A percentile compares a stretch with the other conserved stretches of the same genome.
phyloP scores from a whole-genome alignment of 2,797 vertebrate species.

The Sebastes nivosus region DNA sequence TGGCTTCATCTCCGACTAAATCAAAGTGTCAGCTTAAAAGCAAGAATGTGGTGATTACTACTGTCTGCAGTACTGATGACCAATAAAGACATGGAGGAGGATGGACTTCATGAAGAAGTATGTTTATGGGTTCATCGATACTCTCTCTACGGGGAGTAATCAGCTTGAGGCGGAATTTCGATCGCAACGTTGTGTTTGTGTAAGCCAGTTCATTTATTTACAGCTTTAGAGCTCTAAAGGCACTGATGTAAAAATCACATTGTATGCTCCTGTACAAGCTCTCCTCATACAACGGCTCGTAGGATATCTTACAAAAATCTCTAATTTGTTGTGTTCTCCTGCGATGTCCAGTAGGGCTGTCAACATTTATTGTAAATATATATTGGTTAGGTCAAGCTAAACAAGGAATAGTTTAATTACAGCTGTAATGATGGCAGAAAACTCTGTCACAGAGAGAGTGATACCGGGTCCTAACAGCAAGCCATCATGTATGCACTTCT shows the following conservation, averaged over 20 bases:
- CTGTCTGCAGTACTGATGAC: not conserved
- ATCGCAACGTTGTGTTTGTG: not conserved
- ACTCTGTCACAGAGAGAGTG: too few species aligned
- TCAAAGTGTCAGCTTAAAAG: not conserved
- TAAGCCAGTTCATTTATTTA: not conserved
- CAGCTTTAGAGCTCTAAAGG: not conserved
- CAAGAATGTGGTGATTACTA: not conserved
- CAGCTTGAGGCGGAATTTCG: not conserved
- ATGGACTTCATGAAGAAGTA: not conserved
- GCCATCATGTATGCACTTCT: too few species aligned
- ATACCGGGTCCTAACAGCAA: too few species aligned
- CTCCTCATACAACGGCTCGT: not conserved
- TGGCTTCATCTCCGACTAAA: not conserved
- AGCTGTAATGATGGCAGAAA: too few species aligned
- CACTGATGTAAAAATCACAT: not conserved
- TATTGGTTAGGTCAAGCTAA: too few species aligned
- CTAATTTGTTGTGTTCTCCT: too few species aligned
- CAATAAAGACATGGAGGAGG: not conserved
- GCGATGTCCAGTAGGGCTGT: too few species aligned
- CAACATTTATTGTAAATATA: too few species aligned
- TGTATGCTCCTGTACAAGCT: not conserved
- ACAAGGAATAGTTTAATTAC: too few species aligned
- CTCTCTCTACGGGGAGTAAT: not conserved
- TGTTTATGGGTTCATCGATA: conserved; percentile 8
- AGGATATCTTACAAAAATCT: too few species aligned